Base-by-base conservation (phyloP, 1,140 invertebrate genomes). In the Drosophila rufa region DNA sequence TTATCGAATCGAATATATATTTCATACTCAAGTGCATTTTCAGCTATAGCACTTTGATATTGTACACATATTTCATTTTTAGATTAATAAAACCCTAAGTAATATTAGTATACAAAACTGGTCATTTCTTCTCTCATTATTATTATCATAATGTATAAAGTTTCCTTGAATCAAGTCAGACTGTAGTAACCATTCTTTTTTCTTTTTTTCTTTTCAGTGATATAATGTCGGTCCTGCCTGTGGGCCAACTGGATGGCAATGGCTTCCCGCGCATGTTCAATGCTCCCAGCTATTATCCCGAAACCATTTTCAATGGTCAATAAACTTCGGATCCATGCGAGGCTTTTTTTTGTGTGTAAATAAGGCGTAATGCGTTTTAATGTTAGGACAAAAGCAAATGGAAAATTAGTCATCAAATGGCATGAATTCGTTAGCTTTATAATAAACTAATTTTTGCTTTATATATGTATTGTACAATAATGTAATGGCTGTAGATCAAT, bases 201-300 rank as follows among this genome's bases (percentile, higher is more conserved):
- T 56, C 7, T 61, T 22, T 74, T 73, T 75, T 74, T 53, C 36
- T 36, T 90, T 90, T 22, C 79, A 93, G 92, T 80, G 92, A 93
- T 77, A 81, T 93, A 33, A 93, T 93, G 89, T 90, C 89, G 30
- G 86, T 91, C 30, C 81, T 93, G 78, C 92, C 92, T 57, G 92
- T 93, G 25, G 84, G 91, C 65, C 92, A 93, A 79, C 62, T 92
- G 74, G 92, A 93, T 79, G 82, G 82, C 4, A 89, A 84, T 66
- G 89, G 85, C 45, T 93, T 92, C 64, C 91, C 92, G 68, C 89
- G 92, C 61, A 92, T 93, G 91, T 93, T 92, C 75, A 93, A 93
- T 66, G 91, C 92, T 4, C 87, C 92, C 14, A 93, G 92, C 78
- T 93, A 92, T 79, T 93, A 92, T 91, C 92, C 92, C 51, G 92